Evolutionary conservation across 2,797 vertebrate species (phyloP).

Genomic region (Gymnothorax reevesii): DNA sequence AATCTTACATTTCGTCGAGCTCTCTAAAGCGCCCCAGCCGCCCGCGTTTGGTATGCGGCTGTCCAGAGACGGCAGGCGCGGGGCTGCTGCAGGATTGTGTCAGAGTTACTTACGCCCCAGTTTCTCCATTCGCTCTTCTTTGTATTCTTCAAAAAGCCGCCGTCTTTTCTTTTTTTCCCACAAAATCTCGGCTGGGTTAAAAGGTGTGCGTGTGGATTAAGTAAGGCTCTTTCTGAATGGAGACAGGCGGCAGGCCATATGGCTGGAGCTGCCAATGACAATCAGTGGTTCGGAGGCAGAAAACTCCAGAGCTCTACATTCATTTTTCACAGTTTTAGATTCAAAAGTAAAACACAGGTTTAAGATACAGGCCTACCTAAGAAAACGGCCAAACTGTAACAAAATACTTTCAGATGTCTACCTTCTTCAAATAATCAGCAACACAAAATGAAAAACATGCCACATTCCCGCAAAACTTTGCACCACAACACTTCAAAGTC

Average conservation of each 20-base stretch:
- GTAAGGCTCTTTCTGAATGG: neutral
- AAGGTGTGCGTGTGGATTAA: neutral
- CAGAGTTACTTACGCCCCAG: slow-evolving; percentile 33
- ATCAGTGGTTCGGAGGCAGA: neutral
- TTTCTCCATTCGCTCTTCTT: slow-evolving; percentile 35
- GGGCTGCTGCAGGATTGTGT: slow-evolving; percentile 19
- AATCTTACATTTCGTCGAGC: slow-evolving; percentile 39
- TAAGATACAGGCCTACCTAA: too few species aligned
- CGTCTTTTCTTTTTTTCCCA: neutral
- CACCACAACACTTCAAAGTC: too few species aligned
- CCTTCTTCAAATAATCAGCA: too few species aligned
- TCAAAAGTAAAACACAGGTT: neutral
- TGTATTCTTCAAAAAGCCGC: neutral
- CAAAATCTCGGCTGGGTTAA: slow-evolving; percentile 25
- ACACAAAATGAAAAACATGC: too few species aligned
- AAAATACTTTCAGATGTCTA: too few species aligned
- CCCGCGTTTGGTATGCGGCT: slow-evolving; percentile 26
- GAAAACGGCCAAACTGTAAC: too few species aligned
- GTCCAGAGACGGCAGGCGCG: slow-evolving; percentile 43
- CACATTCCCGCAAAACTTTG: too few species aligned
- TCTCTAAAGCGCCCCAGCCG: slow-evolving; percentile 40
- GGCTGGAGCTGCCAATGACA: neutral
- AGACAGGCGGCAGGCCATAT: neutral
- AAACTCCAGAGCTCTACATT: neutral
- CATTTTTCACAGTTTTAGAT: neutral